Evolutionary conservation across 2,113 vertebrate species (phyloP).

Genomic region (Pycnonotus jocosus): DNA sequence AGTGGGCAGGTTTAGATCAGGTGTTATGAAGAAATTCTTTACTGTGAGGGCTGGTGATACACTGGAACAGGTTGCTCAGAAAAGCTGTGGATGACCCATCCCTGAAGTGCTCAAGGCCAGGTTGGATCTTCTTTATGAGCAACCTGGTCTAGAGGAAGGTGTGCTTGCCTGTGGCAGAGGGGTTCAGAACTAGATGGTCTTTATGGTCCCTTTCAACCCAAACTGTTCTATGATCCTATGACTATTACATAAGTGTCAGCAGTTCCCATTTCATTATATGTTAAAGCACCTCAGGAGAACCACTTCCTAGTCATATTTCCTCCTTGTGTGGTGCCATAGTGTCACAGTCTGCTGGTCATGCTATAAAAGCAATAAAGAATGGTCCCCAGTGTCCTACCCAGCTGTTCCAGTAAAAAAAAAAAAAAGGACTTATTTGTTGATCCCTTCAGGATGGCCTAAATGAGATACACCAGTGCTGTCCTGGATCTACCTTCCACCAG

Average conservation of each 20-base stretch:
- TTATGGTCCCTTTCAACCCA: neutral
- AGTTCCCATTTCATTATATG: neutral
- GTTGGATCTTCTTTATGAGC: neutral
- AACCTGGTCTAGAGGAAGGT: neutral
- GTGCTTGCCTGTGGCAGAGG: neutral
- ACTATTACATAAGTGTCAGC: neutral
- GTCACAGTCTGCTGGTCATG: neutral
- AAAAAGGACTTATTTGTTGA: neutral
- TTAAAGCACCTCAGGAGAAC: neutral
- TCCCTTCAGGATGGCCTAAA: neutral
- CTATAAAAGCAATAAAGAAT: neutral
- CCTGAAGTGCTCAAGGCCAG: neutral
- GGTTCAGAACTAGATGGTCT: neutral
- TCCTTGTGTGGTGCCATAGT: neutral
- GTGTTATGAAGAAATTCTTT: neutral
- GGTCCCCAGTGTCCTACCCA: neutral
- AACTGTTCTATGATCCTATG: neutral
- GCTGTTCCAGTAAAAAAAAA: neutral
- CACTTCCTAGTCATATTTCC: neutral
- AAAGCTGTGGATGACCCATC: neutral
- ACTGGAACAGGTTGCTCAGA: neutral
- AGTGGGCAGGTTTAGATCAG: neutral
- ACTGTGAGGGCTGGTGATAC: neutral
- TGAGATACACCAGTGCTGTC: neutral
- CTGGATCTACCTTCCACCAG: neutral